Evolutionary conservation across 2,113 vertebrate species (phyloP), one percentile per base, ranked within the genome.

Genomic region (Prinia subflava): DNA sequence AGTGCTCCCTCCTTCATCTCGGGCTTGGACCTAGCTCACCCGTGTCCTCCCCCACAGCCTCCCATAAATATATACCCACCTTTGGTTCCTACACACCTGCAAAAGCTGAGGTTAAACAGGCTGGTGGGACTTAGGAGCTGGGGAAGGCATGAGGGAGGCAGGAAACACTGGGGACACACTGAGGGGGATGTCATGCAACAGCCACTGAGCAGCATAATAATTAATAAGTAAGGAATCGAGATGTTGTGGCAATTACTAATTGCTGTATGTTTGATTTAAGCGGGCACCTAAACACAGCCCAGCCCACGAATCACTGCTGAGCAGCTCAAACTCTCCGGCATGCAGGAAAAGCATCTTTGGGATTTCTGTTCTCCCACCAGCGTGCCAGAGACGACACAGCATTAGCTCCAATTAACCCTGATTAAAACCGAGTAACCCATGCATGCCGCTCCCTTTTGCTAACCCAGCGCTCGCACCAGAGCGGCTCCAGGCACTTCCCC

Each of bases 301-400:
- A 68, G 33, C 33, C 39, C 4, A 10, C 35, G 31, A n/a, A 82
- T 31, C 47, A 21, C 31, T 35, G 59, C 65, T 1, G 15, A 39
- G 37, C 47, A 47, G 11, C 85, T 30, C 78, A 7, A 39, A 62
- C 59, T 37, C 74, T 13, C 13, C 5, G 65, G 27, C 42, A 59
- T 2, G 10, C 30, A 10, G 49, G 27, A 28, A 30, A n/a, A 50
- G 3, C 35, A n/a, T 7, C 27, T 2, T 2, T 0, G 3, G 31
- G 57, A 67, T n/a, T 75, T 28, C 60, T 63, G 13, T 11, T 46
- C 63, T 68, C 35, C 20, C 60, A 44, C 17, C 75, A 47, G 65
- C 35, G 15, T 0, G 17, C 70, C 62, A 42, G 30, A 62, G 46
- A 60, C 50, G 23, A 27, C 60, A 9, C 16, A 56, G 62, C 52